Conservation (phyloP, 2,113 vertebrate genomes). For the Tiliqua scincoides region DNA sequence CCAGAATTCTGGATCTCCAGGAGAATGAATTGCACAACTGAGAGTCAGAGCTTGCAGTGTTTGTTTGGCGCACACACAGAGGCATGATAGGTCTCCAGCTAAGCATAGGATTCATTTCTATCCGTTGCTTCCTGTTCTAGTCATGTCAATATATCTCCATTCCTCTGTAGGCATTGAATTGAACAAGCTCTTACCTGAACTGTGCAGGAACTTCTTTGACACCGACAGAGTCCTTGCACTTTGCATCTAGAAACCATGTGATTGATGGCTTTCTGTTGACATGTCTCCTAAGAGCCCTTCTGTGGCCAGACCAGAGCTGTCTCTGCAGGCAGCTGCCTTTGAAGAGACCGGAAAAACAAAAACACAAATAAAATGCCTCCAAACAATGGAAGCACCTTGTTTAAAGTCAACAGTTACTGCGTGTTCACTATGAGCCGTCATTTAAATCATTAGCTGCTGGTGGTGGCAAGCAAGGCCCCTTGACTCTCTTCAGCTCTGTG, state of each 20-base stretch:
- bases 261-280: background rate
- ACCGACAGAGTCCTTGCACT: background rate
- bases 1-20: background rate
- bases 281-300: accelerated
- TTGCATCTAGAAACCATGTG: background rate
- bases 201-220: background rate
- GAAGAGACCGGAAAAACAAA: background rate
- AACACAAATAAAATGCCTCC: background rate
- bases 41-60: background rate
- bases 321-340: background rate
- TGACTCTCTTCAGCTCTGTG: accelerated
- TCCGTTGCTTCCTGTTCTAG: too few species aligned
- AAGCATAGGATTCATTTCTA: too few species aligned
- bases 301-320: accelerated
- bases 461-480: background rate
- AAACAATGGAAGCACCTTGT: background rate
- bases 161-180: background rate
- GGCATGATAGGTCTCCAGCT: too few species aligned
- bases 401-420: constrained; percentile 32
- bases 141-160: too few species aligned
- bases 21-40: background rate
- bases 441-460: background rate
- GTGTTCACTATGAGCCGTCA: background rate
- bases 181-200: background rate
- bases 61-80: too few species aligned